Evolutionary conservation across 92 coral and sea anemone genomes (phyloP).

Genomic region (Meandrina meandrites): DNA sequence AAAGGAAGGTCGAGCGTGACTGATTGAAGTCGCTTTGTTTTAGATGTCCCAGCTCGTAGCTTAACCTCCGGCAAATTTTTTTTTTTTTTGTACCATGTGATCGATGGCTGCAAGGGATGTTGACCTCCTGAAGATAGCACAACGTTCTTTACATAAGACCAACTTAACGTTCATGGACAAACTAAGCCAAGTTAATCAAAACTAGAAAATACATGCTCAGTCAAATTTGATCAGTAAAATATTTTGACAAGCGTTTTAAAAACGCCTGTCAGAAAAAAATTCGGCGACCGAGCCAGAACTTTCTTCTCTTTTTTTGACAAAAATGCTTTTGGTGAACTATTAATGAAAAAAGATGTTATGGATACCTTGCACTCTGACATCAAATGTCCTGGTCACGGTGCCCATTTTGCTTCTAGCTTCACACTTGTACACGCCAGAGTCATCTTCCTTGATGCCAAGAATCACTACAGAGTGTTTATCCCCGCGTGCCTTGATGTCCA

Average conservation of each 20-base stretch:
- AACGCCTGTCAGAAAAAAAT: not conserved
- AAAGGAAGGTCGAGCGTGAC: no score
- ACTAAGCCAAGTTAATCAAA: not conserved
- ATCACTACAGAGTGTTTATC: constrained; percentile 76
- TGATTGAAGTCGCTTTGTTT: no score
- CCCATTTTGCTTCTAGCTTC: constrained; percentile 85
- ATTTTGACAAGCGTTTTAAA: not conserved
- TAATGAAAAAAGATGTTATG: no score
- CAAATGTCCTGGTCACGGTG: constrained; percentile 73
- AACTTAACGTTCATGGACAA: not conserved
- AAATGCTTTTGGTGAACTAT: not conserved
- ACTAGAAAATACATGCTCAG: no score
- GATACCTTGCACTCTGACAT: constrained; percentile 87
- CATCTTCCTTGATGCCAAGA: constrained; percentile 70
- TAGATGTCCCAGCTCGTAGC: no score
- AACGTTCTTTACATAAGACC: not conserved
- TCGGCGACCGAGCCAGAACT: not conserved
- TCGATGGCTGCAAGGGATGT: no score
- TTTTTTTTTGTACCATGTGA: no score
- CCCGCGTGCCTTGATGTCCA: constrained; percentile 85
- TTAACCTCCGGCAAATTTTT: not conserved
- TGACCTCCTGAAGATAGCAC: not conserved
- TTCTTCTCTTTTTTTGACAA: not conserved
- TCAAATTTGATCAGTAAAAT: not conserved
- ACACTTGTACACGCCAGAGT: constrained; percentile 93